phyloP scores from a whole-genome alignment of 2,113 vertebrate genomes.

The Neopipo cinnamomea region DNA sequence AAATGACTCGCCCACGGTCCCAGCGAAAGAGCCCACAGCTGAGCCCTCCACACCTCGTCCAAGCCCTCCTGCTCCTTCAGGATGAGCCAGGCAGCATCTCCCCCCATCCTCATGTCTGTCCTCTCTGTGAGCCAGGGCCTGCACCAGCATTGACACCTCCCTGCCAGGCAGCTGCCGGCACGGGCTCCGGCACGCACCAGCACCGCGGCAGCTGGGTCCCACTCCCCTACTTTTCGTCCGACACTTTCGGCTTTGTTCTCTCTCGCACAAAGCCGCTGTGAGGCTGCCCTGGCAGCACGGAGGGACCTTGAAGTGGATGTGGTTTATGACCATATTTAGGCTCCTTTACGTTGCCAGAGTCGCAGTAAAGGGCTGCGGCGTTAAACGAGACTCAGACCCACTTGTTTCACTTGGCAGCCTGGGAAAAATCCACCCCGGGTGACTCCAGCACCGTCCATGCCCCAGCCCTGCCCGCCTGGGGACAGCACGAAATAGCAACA shows the following conservation, averaged over 20 bases:
- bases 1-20: background rate
- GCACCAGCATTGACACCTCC: background rate
- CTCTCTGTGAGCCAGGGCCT: background rate
- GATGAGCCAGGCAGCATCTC: background rate
- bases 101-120: background rate
- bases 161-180: background rate
- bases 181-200: background rate
- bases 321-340: conserved; percentile 65
- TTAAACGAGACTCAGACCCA: conserved; percentile 25
- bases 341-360: conserved; percentile 35
- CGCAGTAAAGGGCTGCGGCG: background rate
- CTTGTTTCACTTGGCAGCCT: conserved; percentile 55
- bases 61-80: background rate
- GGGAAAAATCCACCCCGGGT: conserved; percentile 1
- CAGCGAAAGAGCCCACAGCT: fast-evolving
- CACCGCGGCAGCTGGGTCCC: background rate
- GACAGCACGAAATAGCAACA: background rate
- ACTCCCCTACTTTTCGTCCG: background rate
- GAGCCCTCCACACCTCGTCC: background rate
- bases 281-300: background rate
- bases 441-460: background rate
- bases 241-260: conserved; percentile 11
- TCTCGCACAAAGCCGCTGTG: background rate
- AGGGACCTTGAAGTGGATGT: conserved; percentile 2
- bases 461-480: background rate